Conservation (phyloP, 2,797 vertebrate species). For the Enteromius paludinosus region DNA sequence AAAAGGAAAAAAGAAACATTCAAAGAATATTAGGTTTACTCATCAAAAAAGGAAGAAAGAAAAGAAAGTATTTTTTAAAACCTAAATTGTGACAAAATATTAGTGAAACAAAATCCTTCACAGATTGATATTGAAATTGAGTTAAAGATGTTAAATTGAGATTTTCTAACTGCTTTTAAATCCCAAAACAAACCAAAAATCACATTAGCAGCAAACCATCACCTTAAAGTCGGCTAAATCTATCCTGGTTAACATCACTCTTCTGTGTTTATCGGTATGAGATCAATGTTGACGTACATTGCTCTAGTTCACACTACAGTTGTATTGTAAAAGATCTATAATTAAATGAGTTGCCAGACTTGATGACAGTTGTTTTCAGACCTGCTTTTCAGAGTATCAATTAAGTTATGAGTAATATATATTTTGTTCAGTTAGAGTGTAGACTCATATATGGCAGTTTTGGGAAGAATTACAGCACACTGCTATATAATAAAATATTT, state of each 20-base stretch:
- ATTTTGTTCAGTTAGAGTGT: background rate
- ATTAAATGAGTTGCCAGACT: constrained; percentile 10
- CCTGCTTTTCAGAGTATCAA: background rate
- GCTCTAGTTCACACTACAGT: background rate
- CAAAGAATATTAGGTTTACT: too few relatives aligned
- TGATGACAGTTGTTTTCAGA: background rate
- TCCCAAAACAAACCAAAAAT: too few relatives aligned
- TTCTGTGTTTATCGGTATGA: constrained; percentile 3
- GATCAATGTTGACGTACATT: constrained; percentile 8
- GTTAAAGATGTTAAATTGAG: background rate
- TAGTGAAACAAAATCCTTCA: too few relatives aligned
- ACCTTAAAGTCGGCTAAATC: background rate
- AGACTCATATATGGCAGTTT: background rate
- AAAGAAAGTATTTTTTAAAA: too few relatives aligned
- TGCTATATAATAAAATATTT: background rate
- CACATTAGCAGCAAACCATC: background rate
- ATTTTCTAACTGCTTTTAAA: background rate
- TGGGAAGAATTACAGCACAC: background rate
- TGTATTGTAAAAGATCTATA: background rate
- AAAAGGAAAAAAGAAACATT: too few relatives aligned
- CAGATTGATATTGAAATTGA: too few relatives aligned
- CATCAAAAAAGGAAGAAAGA: too few relatives aligned
- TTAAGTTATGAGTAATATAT: background rate
- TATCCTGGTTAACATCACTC: background rate
- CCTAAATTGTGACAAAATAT: too few relatives aligned